A percentile compares a stretch with the other conserved stretches of the same genome.
Evolutionary conservation across 2,888 invertebrate species (phyloP).

Genomic region (Campoplex nolae): DNA sequence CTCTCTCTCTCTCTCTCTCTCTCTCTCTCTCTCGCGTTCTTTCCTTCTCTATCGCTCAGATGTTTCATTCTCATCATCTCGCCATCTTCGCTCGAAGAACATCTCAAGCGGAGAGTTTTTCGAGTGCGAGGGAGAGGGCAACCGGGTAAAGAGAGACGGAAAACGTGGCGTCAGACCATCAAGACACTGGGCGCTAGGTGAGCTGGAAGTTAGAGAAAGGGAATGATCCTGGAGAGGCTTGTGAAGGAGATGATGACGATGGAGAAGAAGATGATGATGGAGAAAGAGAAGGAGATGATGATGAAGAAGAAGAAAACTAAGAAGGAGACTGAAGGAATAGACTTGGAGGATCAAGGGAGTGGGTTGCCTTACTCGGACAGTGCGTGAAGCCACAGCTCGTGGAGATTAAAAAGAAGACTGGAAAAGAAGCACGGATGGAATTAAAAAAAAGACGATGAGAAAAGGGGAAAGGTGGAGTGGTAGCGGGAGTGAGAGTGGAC

Average conservation of each 20-base stretch:
- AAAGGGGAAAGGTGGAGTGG: slow-evolving; percentile 30
- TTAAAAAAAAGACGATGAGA: slow-evolving; percentile 67
- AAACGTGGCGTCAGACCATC: slow-evolving; percentile 37
- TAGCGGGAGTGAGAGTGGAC: slow-evolving; percentile 42
- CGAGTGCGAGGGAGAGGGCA: slow-evolving; percentile 58
- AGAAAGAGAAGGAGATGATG: slow-evolving; percentile 33
- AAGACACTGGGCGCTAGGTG: slow-evolving; percentile 22
- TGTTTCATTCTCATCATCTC: slow-evolving; percentile 47
- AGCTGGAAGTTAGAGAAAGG: slow-evolving; percentile 33
- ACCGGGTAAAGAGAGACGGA: not conserved
- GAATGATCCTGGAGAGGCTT: slow-evolving; percentile 26
- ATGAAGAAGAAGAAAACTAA: slow-evolving; percentile 34
- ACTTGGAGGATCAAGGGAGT: slow-evolving; percentile 38
- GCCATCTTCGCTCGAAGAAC: slow-evolving; percentile 31
- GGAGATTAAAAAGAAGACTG: slow-evolving; percentile 78
- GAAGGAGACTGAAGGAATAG: slow-evolving; percentile 40
- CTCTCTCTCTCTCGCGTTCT: not conserved
- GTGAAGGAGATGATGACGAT: slow-evolving; percentile 19
- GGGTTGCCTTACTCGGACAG: slow-evolving; percentile 65
- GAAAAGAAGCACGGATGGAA: slow-evolving; percentile 73
- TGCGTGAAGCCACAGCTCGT: slow-evolving; percentile 60
- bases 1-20: not conserved
- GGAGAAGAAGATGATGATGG: slow-evolving; percentile 17
- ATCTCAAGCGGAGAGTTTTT: slow-evolving; percentile 58
- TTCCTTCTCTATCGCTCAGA: slow-evolving; percentile 22